Evolutionary conservation across 2,888 invertebrate genomes (phyloP).

Genomic region (Pollenia labialis): DNA sequence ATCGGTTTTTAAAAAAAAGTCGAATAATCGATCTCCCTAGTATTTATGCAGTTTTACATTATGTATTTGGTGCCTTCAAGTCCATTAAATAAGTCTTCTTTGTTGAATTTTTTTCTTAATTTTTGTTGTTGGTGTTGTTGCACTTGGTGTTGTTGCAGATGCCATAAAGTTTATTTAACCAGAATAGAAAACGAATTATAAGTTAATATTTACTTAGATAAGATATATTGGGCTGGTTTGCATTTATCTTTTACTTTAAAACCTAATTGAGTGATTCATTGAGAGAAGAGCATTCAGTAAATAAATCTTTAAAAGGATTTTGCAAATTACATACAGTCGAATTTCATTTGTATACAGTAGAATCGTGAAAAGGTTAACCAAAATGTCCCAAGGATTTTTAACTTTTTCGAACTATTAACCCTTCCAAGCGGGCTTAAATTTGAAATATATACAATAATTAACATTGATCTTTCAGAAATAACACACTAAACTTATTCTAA

Average conservation of each 20-base stretch:
- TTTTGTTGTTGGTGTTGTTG: neutral
- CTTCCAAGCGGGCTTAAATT: no score
- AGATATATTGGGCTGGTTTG: neutral
- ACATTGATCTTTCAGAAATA: no score
- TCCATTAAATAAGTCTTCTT: slow-evolving; percentile 62
- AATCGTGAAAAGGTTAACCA: no score
- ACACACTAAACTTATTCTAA: no score
- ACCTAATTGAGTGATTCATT: neutral
- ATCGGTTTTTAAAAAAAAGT: no score
- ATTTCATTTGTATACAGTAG: no score
- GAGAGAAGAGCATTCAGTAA: neutral
- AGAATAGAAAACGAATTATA: slow-evolving; percentile 57
- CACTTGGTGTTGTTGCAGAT: slow-evolving; percentile 42
- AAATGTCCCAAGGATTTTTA: no score
- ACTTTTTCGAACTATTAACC: no score
- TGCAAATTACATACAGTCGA: neutral
- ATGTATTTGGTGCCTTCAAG: slow-evolving; percentile 62
- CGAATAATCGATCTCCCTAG: no score
- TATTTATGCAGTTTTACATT: neutral
- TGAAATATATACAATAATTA: no score
- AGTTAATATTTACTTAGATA: slow-evolving; percentile 62
- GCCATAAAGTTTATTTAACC: slow-evolving; percentile 61
- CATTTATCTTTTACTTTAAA: neutral
- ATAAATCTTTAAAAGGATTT: neutral
- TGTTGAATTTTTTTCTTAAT: slow-evolving; percentile 41